Evolutionary conservation across 2,797 vertebrate species (phyloP), one percentile per base, ranked within the genome.

Genomic region (Sebastes elongatus): DNA sequence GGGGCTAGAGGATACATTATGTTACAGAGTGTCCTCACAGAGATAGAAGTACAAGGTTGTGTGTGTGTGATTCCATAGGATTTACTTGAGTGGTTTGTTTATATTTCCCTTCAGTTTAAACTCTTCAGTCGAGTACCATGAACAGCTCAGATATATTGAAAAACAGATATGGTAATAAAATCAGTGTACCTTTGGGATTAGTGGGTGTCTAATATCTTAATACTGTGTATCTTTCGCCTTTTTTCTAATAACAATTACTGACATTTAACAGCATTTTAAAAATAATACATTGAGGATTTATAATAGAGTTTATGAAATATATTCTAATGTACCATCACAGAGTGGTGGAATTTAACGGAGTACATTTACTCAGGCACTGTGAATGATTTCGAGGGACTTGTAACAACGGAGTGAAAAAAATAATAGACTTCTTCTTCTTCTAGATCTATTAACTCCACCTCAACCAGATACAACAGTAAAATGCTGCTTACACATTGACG

Each of bases 101-200:
- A 83, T 90, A 86, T 91, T 90, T 87, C 72, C 66, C 74, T 74
- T 82, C 42, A 88, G 61, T 88, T 64, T 88, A 74, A 91, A 80
- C 83, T 81, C 69, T 89, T 82, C 69, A 74, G 35, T 78, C 74
- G 73, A 78, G 70, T n/a, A 57, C 73, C 67, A 77, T 67, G 83
- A 82, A 76, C 63, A 75, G 71, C 28, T 78, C 32, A n/a, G 46
- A 68, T 68, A 72, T 30, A 66, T 10, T 63, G n/a, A 62, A 30
- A 81, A 62, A 78, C 7, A 65, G 62, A 78, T 49, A 49, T 55
- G 63, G 25, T 42, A 35, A 78, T 78, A 25, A 76, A 78, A 59
- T 49, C 14, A 10, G 18, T 70, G 42, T 62, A 42, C 2, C 11
- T 67, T 57, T 30, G 10, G 64, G 46, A 82, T 71, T 67, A 28